phyloP scores from a whole-genome alignment of 2,888 invertebrate genomes.

The Lycophotia porphyrea region DNA sequence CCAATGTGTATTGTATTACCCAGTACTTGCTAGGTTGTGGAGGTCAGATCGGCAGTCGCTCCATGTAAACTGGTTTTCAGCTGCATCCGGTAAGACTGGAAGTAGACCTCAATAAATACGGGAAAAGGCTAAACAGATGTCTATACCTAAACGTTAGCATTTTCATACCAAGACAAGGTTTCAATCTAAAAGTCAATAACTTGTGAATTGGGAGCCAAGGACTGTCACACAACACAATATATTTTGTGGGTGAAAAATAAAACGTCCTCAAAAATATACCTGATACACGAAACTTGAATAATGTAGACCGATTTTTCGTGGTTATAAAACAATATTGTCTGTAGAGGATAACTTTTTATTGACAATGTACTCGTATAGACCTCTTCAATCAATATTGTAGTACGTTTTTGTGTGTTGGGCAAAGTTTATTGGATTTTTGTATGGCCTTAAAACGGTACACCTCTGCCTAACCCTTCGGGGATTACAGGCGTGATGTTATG shows the following conservation, averaged over 20 bases:
- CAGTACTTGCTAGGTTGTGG: no score
- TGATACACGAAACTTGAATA: neutral
- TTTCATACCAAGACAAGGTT: neutral
- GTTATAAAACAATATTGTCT: neutral
- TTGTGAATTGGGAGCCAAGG: neutral
- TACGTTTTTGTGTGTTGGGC: neutral
- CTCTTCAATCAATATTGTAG: constrained; percentile 4
- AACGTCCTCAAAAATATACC: neutral
- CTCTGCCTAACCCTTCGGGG: no score
- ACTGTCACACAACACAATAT: neutral
- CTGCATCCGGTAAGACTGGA: no score
- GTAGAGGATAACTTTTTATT: neutral
- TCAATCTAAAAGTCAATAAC: neutral
- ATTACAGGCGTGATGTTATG: no score
- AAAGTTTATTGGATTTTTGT: no score
- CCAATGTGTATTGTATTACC: no score
- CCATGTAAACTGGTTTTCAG: no score
- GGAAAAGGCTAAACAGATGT: no score
- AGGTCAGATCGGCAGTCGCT: no score
- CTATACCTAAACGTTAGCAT: neutral
- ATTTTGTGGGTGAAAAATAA: neutral
- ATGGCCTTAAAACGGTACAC: no score
- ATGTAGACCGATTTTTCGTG: neutral
- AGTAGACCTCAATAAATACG: no score
- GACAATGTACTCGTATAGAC: neutral